Base-by-base conservation (phyloP, 2,888 invertebrate species). In the Neoascia interrupta region DNA sequence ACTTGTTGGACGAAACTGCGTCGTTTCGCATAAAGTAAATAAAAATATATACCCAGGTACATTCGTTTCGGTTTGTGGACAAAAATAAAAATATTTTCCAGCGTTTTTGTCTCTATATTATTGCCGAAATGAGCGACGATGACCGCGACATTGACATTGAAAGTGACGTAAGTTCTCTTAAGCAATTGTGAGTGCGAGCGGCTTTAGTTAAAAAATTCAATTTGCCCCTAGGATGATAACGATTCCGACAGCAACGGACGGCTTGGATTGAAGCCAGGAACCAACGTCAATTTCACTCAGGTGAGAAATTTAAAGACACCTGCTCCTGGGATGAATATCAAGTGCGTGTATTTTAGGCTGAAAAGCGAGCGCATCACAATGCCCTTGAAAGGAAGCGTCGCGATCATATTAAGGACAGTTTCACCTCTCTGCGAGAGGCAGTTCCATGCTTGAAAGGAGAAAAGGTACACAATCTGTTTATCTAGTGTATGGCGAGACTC, bases 401-500 rank as follows among this genome's bases (percentile, higher is more conserved):
- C 84, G 99, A 99, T 89, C 99, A 99, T 89, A 99, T 99, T 85
- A 99, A 99, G 89, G 99, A 99, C 87, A 98, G 98, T 88, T 99
- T 99, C 87, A 95, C 95, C 74, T 96, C 96, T 84, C 90, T 99
- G 61, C 90, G 98, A 83, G 98, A 99, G 87, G 95, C 97, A 5
- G 97, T 99, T 76, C 99, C 99, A 54, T 93, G 96, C 15, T 90
- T 99, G 43, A 96, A 97, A 87, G 97, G 97, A 76, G 98, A 99
- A 91, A 98, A 98, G 93, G 97, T 95, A 90, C 31, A 31, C 21
- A 47, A 39, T 45, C 49, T 8, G n/a, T 21, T 5, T 28, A 19
- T 39, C 1, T 39, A n/a, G 8, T 31, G 8, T n/a, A 26, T 26
- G 26, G 26, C 8, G 28, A 39, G 41, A 34, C 26, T 39, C 51